Conservation (phyloP, 1,140 invertebrate species). For the Meloidogyne hapla region DNA sequence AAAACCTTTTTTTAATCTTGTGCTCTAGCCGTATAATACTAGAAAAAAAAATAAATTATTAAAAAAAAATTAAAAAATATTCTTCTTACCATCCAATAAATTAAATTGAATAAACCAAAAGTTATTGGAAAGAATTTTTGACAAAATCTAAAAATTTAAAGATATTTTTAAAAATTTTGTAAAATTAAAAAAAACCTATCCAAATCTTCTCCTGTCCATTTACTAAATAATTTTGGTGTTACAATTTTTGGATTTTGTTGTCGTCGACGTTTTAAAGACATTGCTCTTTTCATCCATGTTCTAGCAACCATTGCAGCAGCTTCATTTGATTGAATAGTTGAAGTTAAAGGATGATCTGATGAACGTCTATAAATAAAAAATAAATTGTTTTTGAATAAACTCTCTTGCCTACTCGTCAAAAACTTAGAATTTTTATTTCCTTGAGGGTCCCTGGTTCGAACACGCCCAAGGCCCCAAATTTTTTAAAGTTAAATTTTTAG, state of each 20-base stretch:
- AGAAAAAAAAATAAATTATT: background rate
- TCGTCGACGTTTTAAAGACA: slow-evolving; percentile 20
- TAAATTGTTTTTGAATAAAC: too few relatives aligned
- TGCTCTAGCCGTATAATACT: slow-evolving; percentile 28
- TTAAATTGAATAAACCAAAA: slow-evolving; percentile 58
- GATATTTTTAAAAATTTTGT: slow-evolving; percentile 20
- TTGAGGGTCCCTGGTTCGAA: too few relatives aligned
- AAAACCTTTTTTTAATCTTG: background rate
- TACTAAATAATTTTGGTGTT: slow-evolving; percentile 59
- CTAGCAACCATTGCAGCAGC: slow-evolving; percentile 34
- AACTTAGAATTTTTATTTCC: too few relatives aligned
- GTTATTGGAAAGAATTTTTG: slow-evolving; percentile 62
- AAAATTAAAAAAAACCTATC: slow-evolving; percentile 44
- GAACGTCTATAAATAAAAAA: slow-evolving; percentile 49
- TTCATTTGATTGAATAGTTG: slow-evolving; percentile 14
- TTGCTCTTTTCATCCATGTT: slow-evolving; percentile 34
- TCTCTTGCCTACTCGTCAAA: too few relatives aligned
- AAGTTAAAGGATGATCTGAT: slow-evolving; percentile 45
- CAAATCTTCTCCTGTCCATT: slow-evolving; percentile 64
- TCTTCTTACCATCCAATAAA: slow-evolving; percentile 55
- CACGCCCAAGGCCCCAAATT: too few relatives aligned
- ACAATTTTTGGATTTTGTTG: slow-evolving; percentile 40
- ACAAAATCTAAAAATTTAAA: too few relatives aligned
- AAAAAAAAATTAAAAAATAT: background rate
- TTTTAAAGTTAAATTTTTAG: too few relatives aligned